Conservation (phyloP, 2,888 invertebrate genomes). For the Agrotis ipsilon region DNA sequence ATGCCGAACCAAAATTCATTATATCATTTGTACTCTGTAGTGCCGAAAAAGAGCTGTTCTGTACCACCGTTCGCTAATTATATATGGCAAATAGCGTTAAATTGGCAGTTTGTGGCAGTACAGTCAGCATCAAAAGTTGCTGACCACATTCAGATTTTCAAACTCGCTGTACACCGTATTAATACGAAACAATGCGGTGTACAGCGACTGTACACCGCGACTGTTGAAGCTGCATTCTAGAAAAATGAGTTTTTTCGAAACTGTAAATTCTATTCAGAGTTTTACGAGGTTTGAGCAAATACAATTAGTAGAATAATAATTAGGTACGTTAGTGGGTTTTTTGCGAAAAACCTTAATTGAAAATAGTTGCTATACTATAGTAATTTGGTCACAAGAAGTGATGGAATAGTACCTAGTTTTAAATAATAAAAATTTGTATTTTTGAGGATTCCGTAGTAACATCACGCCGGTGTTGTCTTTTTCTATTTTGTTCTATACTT, state of each 20-base stretch:
- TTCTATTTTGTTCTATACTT: too few relatives aligned
- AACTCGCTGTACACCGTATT: too few relatives aligned
- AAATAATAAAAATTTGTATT: background rate
- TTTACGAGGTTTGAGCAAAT: conserved; percentile 52
- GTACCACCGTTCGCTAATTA: conserved; percentile 79
- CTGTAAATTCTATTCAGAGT: conserved; percentile 41
- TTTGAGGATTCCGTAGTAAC: background rate
- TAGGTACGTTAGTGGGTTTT: background rate
- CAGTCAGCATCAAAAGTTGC: too few relatives aligned
- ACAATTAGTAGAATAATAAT: conserved; percentile 26
- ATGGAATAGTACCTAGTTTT: background rate
- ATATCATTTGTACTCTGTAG: too few relatives aligned
- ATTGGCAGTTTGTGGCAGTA: conserved; percentile 83
- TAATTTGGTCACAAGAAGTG: background rate
- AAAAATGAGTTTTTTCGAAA: conserved; percentile 73
- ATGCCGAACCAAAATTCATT: too few relatives aligned
- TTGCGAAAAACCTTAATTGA: background rate
- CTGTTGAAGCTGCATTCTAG: too few relatives aligned
- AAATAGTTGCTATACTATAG: background rate
- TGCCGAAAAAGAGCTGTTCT: conserved; percentile 80
- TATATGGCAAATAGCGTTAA: conserved; percentile 85
- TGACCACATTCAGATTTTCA: too few relatives aligned
- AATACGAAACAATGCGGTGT: too few relatives aligned
- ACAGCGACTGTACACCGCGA: too few relatives aligned
- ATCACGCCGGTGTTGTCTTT: too few relatives aligned